phyloP scores from a whole-genome alignment of 2,797 vertebrate species.

The Crenichthys baileyi region DNA sequence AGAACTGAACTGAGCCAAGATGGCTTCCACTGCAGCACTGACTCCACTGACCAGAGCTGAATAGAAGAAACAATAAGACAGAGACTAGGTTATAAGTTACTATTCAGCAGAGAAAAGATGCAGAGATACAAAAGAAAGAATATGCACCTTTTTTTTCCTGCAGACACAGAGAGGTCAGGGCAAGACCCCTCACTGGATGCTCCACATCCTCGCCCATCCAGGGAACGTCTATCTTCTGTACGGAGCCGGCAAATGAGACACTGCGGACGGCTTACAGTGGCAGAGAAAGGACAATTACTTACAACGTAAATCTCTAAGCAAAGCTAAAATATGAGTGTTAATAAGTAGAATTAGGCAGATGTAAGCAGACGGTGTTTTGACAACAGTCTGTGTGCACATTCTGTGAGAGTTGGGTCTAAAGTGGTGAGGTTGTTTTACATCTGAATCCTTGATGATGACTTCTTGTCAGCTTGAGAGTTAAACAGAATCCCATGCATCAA shows the following conservation, averaged over 20 bases:
- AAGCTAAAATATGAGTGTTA: conserved; percentile 45
- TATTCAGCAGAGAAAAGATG: background rate
- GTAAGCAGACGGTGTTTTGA: conserved; percentile 56
- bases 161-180: conserved; percentile 75
- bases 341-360: conserved; percentile 55
- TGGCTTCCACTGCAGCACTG: conserved; percentile 90
- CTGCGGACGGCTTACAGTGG: conserved; percentile 78
- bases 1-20: conserved; percentile 91
- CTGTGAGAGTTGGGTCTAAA: conserved; percentile 29
- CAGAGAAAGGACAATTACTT: conserved; percentile 41
- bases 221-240: conserved; percentile 63
- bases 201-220: conserved; percentile 82
- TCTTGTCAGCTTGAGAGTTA: conserved; percentile 29
- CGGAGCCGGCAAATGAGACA: conserved; percentile 77
- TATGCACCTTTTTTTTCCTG: conserved; percentile 82
- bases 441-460: conserved; percentile 47
- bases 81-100: background rate
- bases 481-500: conserved; percentile 26
- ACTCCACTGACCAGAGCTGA: conserved; percentile 83
- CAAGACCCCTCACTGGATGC: conserved; percentile 68
- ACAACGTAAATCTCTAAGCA: background rate
- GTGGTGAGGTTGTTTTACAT: conserved; percentile 30
- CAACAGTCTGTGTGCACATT: conserved; percentile 44
- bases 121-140: background rate
- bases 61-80: conserved; percentile 53